Evolutionary conservation across 2,888 invertebrate genomes (phyloP), one percentile per base, ranked within the genome.

Genomic region (Meteorus cinctellus): DNA sequence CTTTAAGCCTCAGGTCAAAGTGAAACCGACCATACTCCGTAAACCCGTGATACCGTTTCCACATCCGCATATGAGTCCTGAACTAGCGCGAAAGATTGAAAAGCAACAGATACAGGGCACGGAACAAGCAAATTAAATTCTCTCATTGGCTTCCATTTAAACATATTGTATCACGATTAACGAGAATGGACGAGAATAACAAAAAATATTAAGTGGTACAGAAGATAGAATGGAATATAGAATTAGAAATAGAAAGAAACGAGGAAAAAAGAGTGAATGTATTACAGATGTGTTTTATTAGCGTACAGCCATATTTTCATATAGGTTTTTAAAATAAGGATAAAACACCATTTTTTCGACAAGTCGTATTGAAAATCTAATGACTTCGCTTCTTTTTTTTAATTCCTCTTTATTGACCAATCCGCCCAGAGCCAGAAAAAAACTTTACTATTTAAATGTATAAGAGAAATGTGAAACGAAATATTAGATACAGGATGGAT

Each of bases 21-120:
- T 94, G 71, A 96, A 96, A 90, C 96, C 96, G 19, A 93, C 94
- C 83, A 93, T 96, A 83, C 92, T 96, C 90, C 93, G 93, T 82
- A 95, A 93, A 88, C 93, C 94, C 59, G 75, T 92, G 80, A 91
- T 92, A 36, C 90, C 91, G 29, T 90, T 91, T 79, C 86, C 91
- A 16, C 87, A 90, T 78, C 89, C 90, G 4, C 90, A 89, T 81
- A 88, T 89, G 88, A 89, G 89, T 62, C 88, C 89, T 31, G 88
- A 88, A 76, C 79, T 89, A 12, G 86, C 88, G 48, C 85, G 89
- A 41, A 89, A 89, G 75, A 89, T 89, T 69, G 89, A 89, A 76
- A 89, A 89, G 66, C 89, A 89, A 71, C 89, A 89, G 75, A 87
- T 86, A 31, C 89, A 89, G 68, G 87, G 84, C 78, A 83, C 88